Base-by-base conservation (phyloP, 2,888 invertebrate species). In the Ctena decussata region DNA sequence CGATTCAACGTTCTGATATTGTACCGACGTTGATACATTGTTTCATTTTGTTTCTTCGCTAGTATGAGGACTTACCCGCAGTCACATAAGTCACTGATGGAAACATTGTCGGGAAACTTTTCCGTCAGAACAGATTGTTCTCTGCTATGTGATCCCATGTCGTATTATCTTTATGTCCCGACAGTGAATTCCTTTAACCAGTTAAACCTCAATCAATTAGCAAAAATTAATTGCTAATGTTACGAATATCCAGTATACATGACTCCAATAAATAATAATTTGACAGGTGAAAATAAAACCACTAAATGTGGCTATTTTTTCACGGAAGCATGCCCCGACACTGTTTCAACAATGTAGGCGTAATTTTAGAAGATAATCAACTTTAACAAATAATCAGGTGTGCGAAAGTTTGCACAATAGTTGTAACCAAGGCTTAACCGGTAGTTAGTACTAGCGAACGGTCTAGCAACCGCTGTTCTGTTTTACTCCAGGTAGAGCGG, bases 1-100 rank as follows among this genome's bases (percentile, higher is more conserved):
- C n/a, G n/a, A n/a, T n/a, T n/a, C n/a, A n/a, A n/a, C n/a, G n/a
- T n/a, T n/a, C n/a, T n/a, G n/a, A n/a, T n/a, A n/a, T n/a, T n/a
- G n/a, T n/a, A n/a, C n/a, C n/a, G n/a, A n/a, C n/a, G n/a, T n/a
- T n/a, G n/a, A n/a, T n/a, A n/a, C n/a, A n/a, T n/a, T n/a, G n/a
- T n/a, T n/a, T n/a, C n/a, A n/a, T n/a, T n/a, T n/a, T n/a, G n/a
- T n/a, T n/a, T n/a, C n/a, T n/a, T n/a, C n/a, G n/a, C n/a, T n/a
- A n/a, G n/a, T n/a, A n/a, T n/a, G n/a, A n/a, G n/a, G n/a, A 90
- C 92, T 87, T 90, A 93, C 92, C 93, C 94, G 70, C 94, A 94
- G 74, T 94, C 94, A 81, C 94, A 94, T 12, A 94, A 77, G 30
- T 93, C 93, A 80, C 92, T 93, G 37, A 94, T 87, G 5, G 92